A percentile compares a stretch with the other conserved stretches of the same genome.
These are phyloP conservation scores for Melanostigma gelatinosum DNA, from an alignment of 2,113 vertebrate genomes.

Conservation along the genomic window DNA sequence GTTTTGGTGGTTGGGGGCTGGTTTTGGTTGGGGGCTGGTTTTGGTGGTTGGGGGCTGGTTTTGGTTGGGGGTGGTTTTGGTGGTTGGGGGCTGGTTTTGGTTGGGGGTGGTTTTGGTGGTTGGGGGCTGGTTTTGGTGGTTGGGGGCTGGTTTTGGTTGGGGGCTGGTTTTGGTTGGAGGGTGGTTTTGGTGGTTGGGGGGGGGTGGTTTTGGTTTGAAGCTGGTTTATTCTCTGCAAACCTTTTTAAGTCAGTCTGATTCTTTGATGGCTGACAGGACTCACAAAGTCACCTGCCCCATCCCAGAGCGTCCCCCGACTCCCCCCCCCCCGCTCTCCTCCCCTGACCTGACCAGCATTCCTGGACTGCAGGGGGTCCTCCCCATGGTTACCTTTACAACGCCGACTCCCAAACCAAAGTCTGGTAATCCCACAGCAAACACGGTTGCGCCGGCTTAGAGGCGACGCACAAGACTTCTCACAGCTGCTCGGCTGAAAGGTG, in stretches of 20 bases:
- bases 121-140: too few relatives aligned
- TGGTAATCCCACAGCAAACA: constrained; percentile 93
- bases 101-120: too few relatives aligned
- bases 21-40: too few relatives aligned
- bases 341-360: constrained; percentile 90
- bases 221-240: constrained; percentile 74
- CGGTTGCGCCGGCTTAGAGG: constrained; percentile 62
- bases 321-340: constrained; percentile 70
- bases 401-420: constrained; percentile 52
- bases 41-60: too few relatives aligned
- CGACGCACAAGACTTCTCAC: constrained; percentile 77
- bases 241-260: constrained; percentile 84
- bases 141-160: too few relatives aligned
- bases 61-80: too few relatives aligned
- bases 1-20: too few relatives aligned
- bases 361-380: constrained; percentile 84
- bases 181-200: constrained; percentile 53
- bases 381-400: constrained; percentile 88
- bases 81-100: too few relatives aligned
- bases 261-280: constrained; percentile 83
- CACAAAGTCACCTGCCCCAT: constrained; percentile 90
- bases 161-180: too few relatives aligned
- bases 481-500: constrained; percentile 60
- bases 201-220: constrained; percentile 8
- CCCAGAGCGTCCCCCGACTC: constrained; percentile 68